Evolutionary conservation across 2,113 vertebrate species (phyloP), one percentile per base, ranked within the genome.

Genomic region (Macroglossus sobrinus): DNA sequence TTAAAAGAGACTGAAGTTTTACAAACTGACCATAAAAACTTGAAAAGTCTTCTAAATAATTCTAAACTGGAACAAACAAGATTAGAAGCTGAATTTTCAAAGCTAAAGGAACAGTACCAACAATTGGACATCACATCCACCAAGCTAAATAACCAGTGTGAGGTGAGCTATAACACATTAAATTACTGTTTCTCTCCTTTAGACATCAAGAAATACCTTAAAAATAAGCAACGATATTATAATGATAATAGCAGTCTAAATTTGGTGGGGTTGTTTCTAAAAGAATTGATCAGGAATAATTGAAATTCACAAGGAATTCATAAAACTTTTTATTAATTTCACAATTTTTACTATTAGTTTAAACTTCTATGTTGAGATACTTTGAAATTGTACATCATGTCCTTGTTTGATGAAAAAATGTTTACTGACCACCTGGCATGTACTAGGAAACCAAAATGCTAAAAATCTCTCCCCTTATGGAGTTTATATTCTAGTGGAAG

Each of bases 71-170:
- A 99, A 47, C 99, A 99, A 98, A 99, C 99, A 80, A 98, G 99
- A 57, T 98, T 99, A 97, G 99, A 99, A 98, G 99, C 99, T 0
- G 99, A 99, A 74, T 99, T 99, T 98, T 99, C 99, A 80, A 99
- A 99, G 95, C 98, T 99, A 45, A 99, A 98, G 93, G 99, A 99
- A 78, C 99, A 99, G 69, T 99, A 99, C 97, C 99, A 99, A 95
- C 99, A 99, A 92, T 98, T 99, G 97, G 99, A 99, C 98, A 99
- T 99, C 97, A 99, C 99, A 57, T 99, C 99, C 7, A 99, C 99
- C 76, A 99, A 99, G 93, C 98, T 99, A 74, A 99, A 99, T 98
- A 99, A 99, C 97, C 99, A 99, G 63, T 99, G 99, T 97, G 99
- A 99, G 98, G 99, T 99, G 94, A 95, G 98, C 92, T 78, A 68